A percentile compares a stretch with the other conserved stretches of the same genome.
These are phyloP conservation scores for Eudyptes chrysolophus DNA, from an alignment of 2,113 vertebrate genomes.

Conservation along the genomic window DNA sequence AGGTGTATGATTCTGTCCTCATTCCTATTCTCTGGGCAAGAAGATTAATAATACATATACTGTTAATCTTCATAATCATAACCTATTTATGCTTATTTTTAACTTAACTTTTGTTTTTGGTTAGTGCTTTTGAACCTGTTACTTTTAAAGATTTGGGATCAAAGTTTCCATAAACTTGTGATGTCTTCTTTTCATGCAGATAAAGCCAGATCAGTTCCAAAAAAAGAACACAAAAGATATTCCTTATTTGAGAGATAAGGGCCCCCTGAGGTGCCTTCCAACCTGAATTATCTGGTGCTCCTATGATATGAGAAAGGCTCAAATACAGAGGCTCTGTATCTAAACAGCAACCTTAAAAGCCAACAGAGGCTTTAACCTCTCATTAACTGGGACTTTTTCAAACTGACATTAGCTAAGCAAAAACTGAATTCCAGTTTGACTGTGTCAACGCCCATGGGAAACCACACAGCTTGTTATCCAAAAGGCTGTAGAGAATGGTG, in stretches of 20 bases:
- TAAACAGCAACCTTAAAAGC: not conserved
- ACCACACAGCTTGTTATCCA: not conserved
- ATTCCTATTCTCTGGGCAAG: not conserved
- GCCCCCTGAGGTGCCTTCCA: not conserved
- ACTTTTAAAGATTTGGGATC: not conserved
- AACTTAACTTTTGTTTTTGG: not conserved
- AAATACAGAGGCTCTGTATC: not conserved
- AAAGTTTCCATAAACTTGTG: not conserved
- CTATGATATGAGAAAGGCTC: not conserved
- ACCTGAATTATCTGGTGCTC: not conserved
- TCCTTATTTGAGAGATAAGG: not conserved
- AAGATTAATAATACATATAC: not conserved
- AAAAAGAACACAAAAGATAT: not conserved
- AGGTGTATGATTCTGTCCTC: not conserved
- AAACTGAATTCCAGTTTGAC: not conserved
- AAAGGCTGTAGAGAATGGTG: not conserved
- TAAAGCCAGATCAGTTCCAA: not conserved
- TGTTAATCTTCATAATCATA: not conserved
- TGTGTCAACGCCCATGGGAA: not conserved
- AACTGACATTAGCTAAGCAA: not conserved
- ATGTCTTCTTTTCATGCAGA: not conserved
- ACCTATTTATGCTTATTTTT: not conserved
- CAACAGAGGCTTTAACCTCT: not conserved
- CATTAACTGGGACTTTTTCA: not conserved
- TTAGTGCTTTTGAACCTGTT: not conserved